Percentiles rank a stretch among this genome's conserved stretches.
Conservation (phyloP, 2,888 invertebrate genomes). For the Drosophila villosipedis region DNA sequence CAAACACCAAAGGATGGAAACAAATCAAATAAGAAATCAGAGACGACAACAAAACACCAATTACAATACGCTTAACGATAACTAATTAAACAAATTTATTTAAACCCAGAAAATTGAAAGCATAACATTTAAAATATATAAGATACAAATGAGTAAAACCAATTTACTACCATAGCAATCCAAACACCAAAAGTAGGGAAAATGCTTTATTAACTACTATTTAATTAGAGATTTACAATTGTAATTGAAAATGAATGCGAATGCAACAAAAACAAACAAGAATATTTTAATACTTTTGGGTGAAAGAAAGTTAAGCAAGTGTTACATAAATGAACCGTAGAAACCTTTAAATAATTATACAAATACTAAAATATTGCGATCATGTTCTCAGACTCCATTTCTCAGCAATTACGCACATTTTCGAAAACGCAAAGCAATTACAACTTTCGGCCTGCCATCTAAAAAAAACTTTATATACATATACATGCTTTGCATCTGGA, state of each 20-base stretch:
- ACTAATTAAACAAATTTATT: slow-evolving; percentile 16
- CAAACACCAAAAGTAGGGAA: slow-evolving; percentile 56
- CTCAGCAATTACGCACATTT: slow-evolving; percentile 10
- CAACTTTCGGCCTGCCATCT: slow-evolving; percentile 11
- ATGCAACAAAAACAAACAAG: neutral
- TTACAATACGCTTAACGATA: slow-evolving; percentile 38
- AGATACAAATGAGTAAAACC: neutral
- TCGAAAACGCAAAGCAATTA: slow-evolving; percentile 6
- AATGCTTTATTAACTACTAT: slow-evolving; percentile 42
- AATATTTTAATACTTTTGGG: slow-evolving; percentile 2
- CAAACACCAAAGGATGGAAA: slow-evolving; percentile 15
- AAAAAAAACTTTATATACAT: slow-evolving; percentile 9
- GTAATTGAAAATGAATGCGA: slow-evolving; percentile 16
- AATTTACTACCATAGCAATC: slow-evolving; percentile 29
- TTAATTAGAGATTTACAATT: slow-evolving; percentile 35
- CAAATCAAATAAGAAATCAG: slow-evolving; percentile 17
- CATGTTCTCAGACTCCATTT: slow-evolving; percentile 21
- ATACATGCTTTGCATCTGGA: neutral
- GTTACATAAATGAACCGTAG: slow-evolving; percentile 13
- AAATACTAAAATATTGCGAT: neutral
- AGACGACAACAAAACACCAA: slow-evolving; percentile 45
- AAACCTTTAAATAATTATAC: neutral
- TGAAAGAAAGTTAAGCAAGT: slow-evolving; percentile 4
- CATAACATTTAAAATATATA: slow-evolving; percentile 5
- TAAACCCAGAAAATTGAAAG: neutral